Conservation (phyloP, 2,888 invertebrate genomes). For the Plagiodera versicolora region DNA sequence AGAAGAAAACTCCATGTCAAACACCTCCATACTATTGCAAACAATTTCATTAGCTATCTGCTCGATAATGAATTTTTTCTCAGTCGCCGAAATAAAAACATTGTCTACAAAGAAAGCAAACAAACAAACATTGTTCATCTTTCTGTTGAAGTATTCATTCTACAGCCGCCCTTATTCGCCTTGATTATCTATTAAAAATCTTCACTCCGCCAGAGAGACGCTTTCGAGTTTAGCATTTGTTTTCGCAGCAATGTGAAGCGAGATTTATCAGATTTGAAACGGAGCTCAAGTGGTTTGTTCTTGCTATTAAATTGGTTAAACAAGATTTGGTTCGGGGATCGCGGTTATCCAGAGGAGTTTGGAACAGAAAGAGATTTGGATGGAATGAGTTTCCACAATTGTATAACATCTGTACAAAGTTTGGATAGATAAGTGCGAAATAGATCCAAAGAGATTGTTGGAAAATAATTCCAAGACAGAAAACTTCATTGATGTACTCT, state of each 20-base stretch:
- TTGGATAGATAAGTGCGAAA: too few species aligned
- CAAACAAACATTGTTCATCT: background rate
- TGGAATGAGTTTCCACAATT: too few species aligned
- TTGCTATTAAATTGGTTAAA: background rate
- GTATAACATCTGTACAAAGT: too few species aligned
- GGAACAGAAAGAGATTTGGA: background rate
- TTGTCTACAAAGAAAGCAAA: background rate
- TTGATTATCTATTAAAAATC: background rate
- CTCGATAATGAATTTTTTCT: too few species aligned
- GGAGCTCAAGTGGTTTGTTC: background rate
- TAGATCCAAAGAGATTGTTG: too few species aligned
- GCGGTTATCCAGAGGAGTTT: background rate
- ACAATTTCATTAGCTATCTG: too few species aligned
- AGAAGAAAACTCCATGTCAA: too few species aligned
- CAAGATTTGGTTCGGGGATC: background rate
- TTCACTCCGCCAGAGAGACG: background rate
- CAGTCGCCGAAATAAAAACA: too few species aligned
- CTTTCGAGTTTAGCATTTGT: background rate
- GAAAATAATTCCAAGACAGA: too few species aligned
- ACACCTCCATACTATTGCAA: too few species aligned
- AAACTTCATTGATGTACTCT: too few species aligned
- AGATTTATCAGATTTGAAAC: background rate
- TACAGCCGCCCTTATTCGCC: background rate
- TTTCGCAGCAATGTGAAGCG: background rate
- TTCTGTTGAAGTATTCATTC: background rate